Evolutionary conservation across 2,797 vertebrate genomes (phyloP).

Genomic region (Danio jaintianensis): DNA sequence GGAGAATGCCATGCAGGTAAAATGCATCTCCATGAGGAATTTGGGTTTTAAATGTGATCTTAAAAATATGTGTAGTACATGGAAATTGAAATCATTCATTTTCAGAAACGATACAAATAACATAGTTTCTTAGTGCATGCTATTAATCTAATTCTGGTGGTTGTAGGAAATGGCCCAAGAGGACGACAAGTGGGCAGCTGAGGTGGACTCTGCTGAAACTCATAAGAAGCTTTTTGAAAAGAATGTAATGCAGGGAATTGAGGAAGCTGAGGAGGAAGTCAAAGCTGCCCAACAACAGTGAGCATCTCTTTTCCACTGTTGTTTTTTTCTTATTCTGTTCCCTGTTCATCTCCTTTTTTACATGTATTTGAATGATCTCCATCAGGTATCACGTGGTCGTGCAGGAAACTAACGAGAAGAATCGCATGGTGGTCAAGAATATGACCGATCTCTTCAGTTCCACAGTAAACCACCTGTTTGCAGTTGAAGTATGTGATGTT

Average conservation of each 20-base stretch:
- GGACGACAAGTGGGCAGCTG: conserved; percentile 76
- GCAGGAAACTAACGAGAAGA: conserved; percentile 81
- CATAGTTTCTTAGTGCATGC: background rate
- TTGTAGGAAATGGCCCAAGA: conserved; percentile 74
- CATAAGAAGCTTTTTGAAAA: conserved; percentile 76
- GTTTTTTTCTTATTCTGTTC: background rate
- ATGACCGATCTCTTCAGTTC: conserved; percentile 71
- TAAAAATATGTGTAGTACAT: background rate
- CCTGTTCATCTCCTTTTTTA: background rate
- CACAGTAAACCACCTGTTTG: conserved; percentile 71
- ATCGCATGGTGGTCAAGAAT: conserved; percentile 76
- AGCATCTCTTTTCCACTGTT: conserved; percentile 47
- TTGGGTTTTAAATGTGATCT: background rate
- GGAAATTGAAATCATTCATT: background rate
- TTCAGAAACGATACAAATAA: background rate
- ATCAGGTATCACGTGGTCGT: conserved; percentile 80
- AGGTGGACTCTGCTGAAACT: conserved; percentile 76
- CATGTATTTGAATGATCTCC: background rate
- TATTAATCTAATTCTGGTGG: conserved; percentile 27
- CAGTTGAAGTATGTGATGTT: conserved; percentile 73
- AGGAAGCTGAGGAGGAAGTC: conserved; percentile 76
- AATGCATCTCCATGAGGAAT: background rate
- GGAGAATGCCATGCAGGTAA: conserved; percentile 77
- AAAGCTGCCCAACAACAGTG: conserved; percentile 80
- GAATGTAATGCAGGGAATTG: conserved; percentile 77